A percentile compares a stretch with the other conserved stretches of the same genome.
These are phyloP conservation scores for Carlito syrichta DNA, from an alignment of 2,113 vertebrate genomes.

Conservation along the genomic window DNA sequence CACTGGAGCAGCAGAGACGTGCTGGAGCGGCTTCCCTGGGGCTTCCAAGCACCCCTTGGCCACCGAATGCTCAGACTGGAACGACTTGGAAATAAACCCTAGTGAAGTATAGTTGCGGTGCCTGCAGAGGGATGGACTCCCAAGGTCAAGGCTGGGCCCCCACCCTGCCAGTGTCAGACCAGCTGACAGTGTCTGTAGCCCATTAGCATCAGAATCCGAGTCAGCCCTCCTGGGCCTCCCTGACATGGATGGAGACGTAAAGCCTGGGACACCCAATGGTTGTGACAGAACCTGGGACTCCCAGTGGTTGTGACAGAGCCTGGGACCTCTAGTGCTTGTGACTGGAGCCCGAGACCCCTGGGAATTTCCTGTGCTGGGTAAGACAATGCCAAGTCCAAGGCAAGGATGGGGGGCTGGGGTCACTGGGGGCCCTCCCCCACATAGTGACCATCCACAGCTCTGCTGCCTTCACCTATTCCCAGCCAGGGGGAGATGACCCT, in stretches of 20 bases:
- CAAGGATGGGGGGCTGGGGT: not conserved
- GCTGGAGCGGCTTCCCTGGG: rapidly evolving
- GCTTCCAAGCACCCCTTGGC: not conserved
- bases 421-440: not conserved
- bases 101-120: rapidly evolving
- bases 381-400: too few relatives aligned
- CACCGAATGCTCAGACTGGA: not conserved
- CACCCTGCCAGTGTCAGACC: rapidly evolving
- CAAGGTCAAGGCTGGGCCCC: not conserved
- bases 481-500: rapidly evolving
- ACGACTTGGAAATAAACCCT: rapidly evolving
- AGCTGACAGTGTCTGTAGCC: too few relatives aligned
- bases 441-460: not conserved
- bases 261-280: too few relatives aligned
- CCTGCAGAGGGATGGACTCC: not conserved
- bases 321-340: rapidly evolving
- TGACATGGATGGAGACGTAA: rapidly evolving
- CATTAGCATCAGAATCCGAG: not conserved
- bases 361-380: rapidly evolving
- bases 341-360: not conserved
- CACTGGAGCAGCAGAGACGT: rapidly evolving
- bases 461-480: not conserved
- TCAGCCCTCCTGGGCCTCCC: not conserved
- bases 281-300: too few relatives aligned
- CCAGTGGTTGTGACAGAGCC: too few relatives aligned